A percentile compares a stretch with the other conserved stretches of the same genome.
phyloP scores from a whole-genome alignment of 2,797 vertebrate genomes.

The Salmo trutta region DNA sequence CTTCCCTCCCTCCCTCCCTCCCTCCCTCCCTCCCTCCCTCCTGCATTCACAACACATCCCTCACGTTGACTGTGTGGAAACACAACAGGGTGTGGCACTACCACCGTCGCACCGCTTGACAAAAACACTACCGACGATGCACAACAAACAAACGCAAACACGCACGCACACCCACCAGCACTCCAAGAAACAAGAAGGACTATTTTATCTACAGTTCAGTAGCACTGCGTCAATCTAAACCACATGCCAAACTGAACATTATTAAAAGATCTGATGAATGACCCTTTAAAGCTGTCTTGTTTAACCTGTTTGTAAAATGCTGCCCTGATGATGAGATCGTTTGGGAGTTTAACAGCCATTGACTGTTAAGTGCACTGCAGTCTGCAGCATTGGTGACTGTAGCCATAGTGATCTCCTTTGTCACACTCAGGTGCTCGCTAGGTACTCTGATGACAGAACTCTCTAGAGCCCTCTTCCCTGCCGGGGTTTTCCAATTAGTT shows the following conservation, averaged over 20 bases:
- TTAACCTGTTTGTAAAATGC: slow-evolving; percentile 30
- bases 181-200: background rate
- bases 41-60: background rate
- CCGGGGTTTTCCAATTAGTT: background rate
- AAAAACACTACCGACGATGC: background rate
- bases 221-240: background rate
- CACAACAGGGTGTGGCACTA: background rate
- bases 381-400: background rate
- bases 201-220: too few species aligned
- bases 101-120: background rate
- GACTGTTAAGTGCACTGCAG: background rate
- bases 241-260: background rate
- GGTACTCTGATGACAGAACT: too few species aligned
- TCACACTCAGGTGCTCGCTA: too few species aligned
- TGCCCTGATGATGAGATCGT: slow-evolving; percentile 14
- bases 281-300: slow-evolving; percentile 16
- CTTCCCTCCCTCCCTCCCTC: background rate
- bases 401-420: background rate
- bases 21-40: background rate
- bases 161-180: background rate
- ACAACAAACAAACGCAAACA: background rate
- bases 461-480: too few species aligned
- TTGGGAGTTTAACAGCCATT: background rate
- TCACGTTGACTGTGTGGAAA: background rate
- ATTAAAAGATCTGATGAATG: background rate